Conservation (phyloP, 2,113 vertebrate species). For the Oreochromis aureus region DNA sequence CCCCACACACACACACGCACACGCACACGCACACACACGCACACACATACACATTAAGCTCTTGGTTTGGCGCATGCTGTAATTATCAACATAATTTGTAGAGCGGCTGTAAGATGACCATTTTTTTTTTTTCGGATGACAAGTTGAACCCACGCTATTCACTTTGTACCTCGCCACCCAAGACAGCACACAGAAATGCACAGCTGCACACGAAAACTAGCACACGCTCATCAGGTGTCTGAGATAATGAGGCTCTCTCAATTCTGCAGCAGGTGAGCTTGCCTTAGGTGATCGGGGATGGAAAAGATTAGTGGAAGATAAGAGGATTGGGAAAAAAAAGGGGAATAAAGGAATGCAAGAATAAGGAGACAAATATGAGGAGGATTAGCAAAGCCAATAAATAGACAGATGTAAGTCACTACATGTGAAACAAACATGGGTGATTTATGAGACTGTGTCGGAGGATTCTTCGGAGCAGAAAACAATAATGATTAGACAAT, state of each 20-base stretch:
- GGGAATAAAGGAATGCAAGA: background rate
- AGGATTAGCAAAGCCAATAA: slow-evolving; percentile 23
- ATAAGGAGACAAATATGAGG: slow-evolving; percentile 5
- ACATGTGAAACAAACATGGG: background rate
- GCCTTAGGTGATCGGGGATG: slow-evolving; percentile 30
- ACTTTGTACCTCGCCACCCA: background rate
- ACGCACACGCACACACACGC: background rate
- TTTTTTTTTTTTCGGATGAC: background rate
- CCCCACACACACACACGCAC: background rate
- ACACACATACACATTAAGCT: background rate
- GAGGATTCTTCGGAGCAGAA: background rate
- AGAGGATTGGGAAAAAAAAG: background rate
- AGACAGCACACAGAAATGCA: background rate
- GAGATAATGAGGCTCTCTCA: slow-evolving; percentile 28
- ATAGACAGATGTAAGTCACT: slow-evolving; percentile 22
- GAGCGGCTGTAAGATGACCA: slow-evolving; percentile 14
- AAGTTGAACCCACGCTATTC: background rate
- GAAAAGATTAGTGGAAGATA: slow-evolving; percentile 40
- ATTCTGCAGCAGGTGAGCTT: slow-evolving; percentile 30
- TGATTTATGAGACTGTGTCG: background rate
- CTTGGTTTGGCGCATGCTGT: background rate
- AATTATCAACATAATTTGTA: slow-evolving; percentile 19
- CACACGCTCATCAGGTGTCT: slow-evolving; percentile 16
- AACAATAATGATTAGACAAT: background rate
- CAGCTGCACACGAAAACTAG: background rate